Evolutionary conservation across 2,113 vertebrate genomes (phyloP), one percentile per base, ranked within the genome.

Genomic region (Pseudopodoces humilis): DNA sequence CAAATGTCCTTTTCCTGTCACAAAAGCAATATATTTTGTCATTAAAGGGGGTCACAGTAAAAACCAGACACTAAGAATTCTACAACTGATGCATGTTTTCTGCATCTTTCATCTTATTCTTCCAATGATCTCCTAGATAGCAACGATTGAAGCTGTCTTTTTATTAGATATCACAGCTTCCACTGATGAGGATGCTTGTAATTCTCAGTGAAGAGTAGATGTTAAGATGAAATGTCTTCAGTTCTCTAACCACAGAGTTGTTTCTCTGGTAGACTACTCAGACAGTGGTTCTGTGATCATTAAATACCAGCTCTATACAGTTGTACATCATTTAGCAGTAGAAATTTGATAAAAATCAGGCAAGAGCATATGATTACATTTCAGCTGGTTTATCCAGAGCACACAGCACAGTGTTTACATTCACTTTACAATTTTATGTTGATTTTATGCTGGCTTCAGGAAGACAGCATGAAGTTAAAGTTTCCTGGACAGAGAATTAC

Each of bases 101-200:
- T 60, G 25, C 30, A 56, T 85, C 64, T 85, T 94, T 49, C 37
- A 49, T 84, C 69, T 87, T 82, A 55, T 33, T 68, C 44, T 88
- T 56, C 44, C 0, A 0, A 17, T 72, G 65, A 85, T 69, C 90
- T 82, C 58, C 68, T 71, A 78, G 80, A 78, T 13, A 65, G 78
- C 37, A 75, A 81, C 84, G 88, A 91, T 13, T 79, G 86, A 95
- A 89, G 33, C 37, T 65, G 33, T 63, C 83, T 77, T 50, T 69
- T 85, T 92, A 93, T 92, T 92, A 89, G 74, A 72, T 76, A 43
- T 63, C 70, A 96, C 82, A 85, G 59, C 41, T 94, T 93, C 75
- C 43, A 72, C 59, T 85, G 63, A 79, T 72, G 50, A 95, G 84
- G 31, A 24, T 85, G 28, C 71, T 83, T 78, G 41, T 79, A 85